These are phyloP conservation scores for Meriones psammophilus DNA, from an alignment of 2,797 vertebrate species.

Conservation along the genomic window DNA sequence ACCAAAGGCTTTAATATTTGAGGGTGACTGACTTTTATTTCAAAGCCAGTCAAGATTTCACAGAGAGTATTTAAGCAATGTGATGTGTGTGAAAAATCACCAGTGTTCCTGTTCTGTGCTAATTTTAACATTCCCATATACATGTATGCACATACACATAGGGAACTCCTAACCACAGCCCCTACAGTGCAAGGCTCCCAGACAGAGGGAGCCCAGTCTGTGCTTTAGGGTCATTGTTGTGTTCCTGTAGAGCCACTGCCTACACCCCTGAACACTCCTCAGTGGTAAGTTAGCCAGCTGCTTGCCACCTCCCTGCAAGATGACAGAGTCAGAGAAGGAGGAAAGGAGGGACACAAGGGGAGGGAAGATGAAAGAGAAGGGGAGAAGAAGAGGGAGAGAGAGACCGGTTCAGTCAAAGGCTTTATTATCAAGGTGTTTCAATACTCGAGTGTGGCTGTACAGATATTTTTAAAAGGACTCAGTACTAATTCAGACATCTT, in stretches of 20 bases:
- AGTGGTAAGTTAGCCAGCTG: not conserved
- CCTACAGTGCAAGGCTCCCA: not conserved
- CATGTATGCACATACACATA: fast-evolving
- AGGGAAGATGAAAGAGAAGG: not conserved
- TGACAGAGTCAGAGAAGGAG: not conserved
- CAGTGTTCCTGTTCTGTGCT: fast-evolving
- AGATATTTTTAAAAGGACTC: slow-evolving; percentile 3
- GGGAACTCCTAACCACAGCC: not conserved
- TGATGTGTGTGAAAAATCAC: not conserved
- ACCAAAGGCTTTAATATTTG: not conserved
- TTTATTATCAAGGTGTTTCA: not conserved
- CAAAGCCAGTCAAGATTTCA: not conserved
- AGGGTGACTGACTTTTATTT: not conserved
- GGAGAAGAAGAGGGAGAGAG: fast-evolving
- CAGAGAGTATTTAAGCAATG: not conserved
- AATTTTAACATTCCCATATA: not conserved
- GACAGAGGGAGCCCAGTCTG: not conserved
- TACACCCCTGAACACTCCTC: not conserved
- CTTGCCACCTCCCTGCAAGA: no score
- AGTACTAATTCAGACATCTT: slow-evolving; percentile 30
- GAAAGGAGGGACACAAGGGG: fast-evolving
- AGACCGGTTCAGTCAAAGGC: no score
- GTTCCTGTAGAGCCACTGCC: not conserved
- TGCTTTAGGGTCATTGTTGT: not conserved
- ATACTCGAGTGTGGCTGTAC: not conserved